A percentile compares a stretch with the other conserved stretches of the same genome.
Evolutionary conservation across 2,888 invertebrate genomes (phyloP).

Genomic region (Gibbula magus): DNA sequence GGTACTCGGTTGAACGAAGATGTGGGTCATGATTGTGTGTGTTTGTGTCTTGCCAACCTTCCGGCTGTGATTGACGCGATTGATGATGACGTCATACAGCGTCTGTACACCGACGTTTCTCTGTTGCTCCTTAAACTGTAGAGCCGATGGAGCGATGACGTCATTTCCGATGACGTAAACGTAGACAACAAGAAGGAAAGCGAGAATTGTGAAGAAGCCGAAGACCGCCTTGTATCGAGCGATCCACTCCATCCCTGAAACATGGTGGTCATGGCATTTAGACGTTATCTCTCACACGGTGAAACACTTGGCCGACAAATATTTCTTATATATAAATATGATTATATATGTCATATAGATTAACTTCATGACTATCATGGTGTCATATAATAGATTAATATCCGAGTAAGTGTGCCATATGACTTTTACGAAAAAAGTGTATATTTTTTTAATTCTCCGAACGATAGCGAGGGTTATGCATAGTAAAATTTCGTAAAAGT

Average conservation of each 20-base stretch:
- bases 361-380: no score
- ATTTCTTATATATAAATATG: neutral
- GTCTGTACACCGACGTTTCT: neutral
- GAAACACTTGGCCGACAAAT: no score
- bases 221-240: neutral
- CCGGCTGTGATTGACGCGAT: neutral
- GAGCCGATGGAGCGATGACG: neutral
- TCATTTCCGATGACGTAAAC: neutral
- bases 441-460: no score
- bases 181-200: neutral
- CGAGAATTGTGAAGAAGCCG: neutral
- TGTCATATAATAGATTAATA: no score
- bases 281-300: no score
- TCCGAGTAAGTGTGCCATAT: no score
- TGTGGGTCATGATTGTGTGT: neutral
- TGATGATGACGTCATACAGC: neutral
- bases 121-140: neutral
- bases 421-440: no score
- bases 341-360: neutral
- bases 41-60: neutral
- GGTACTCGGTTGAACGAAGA: neutral
- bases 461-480: no score
- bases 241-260: constrained; percentile 13
- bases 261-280: neutral
- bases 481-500: no score